Evolutionary conservation across 2,797 vertebrate genomes (phyloP).

Genomic region (Anableps anableps): DNA sequence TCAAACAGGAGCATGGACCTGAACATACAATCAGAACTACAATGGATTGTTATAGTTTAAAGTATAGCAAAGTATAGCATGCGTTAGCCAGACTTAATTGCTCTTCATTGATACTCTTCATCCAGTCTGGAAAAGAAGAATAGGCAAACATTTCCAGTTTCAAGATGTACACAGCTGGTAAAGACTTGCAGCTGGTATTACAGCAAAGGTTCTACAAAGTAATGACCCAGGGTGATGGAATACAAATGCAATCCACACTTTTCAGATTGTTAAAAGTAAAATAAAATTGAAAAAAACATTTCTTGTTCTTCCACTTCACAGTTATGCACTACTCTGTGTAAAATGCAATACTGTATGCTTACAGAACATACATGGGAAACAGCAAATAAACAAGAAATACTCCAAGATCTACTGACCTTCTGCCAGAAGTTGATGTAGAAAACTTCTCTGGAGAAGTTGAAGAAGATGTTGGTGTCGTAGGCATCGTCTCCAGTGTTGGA

Average conservation of each 20-base stretch:
- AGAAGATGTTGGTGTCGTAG: constrained; percentile 96
- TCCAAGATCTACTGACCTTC: constrained; percentile 86
- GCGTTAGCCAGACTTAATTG: not conserved
- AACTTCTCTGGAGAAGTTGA: constrained; percentile 95
- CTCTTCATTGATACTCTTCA: not conserved
- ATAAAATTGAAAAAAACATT: not conserved
- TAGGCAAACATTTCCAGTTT: not conserved
- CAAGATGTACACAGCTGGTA: not conserved
- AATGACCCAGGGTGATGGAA: not conserved
- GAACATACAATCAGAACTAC: not conserved
- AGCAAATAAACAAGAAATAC: constrained; percentile 49
- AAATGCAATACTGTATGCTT: not conserved
- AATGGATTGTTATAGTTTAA: too few species aligned
- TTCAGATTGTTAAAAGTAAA: not conserved
- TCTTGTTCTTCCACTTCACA: not conserved
- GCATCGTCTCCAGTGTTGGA: constrained; percentile 94
- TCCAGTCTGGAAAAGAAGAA: not conserved
- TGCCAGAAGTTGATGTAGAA: constrained; percentile 99
- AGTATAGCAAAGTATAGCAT: not conserved
- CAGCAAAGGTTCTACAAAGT: not conserved
- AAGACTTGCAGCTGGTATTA: not conserved
- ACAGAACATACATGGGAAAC: constrained; percentile 21
- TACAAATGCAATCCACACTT: not conserved
- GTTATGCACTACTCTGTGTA: not conserved
- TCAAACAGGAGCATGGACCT: not conserved